Evolutionary conservation across 2,797 vertebrate species (phyloP).

Genomic region (Dicrostonyx torquatus): DNA sequence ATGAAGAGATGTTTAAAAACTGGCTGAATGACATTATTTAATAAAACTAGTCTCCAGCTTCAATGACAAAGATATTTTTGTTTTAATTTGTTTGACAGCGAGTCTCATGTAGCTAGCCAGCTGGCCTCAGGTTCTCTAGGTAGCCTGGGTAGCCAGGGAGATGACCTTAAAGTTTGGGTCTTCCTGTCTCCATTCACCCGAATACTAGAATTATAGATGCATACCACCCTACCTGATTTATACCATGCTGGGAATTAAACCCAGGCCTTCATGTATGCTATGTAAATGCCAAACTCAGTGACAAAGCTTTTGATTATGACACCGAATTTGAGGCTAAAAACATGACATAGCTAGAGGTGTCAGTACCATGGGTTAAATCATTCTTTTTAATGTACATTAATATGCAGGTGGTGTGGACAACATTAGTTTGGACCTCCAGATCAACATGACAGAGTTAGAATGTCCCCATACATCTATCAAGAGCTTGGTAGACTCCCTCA

Average conservation of each 20-base stretch:
- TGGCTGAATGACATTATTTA: not conserved
- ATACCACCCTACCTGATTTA: no score
- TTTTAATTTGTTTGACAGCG: not conserved
- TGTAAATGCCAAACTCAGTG: not conserved
- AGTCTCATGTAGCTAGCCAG: not conserved
- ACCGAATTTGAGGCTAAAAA: conserved; percentile 13
- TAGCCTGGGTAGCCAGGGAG: not conserved
- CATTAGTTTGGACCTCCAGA: not conserved
- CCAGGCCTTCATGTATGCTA: not conserved
- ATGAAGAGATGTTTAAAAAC: not conserved
- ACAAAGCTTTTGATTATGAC: not conserved
- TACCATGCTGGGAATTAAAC: not conserved
- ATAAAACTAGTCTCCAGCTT: not conserved
- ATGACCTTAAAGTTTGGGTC: not conserved
- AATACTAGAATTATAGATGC: not conserved
- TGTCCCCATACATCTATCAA: not conserved
- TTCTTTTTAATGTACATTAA: not conserved
- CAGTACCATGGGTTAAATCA: not conserved
- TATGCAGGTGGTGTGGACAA: not conserved
- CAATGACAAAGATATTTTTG: not conserved
- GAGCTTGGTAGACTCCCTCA: not conserved
- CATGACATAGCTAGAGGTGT: not conserved
- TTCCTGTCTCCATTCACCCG: not conserved
- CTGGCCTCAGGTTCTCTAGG: not conserved
- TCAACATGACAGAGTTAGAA: not conserved